Percentiles rank a stretch among this genome's conserved stretches.
phyloP scores from a whole-genome alignment of 2,113 vertebrate species.

The Zeus faber region DNA sequence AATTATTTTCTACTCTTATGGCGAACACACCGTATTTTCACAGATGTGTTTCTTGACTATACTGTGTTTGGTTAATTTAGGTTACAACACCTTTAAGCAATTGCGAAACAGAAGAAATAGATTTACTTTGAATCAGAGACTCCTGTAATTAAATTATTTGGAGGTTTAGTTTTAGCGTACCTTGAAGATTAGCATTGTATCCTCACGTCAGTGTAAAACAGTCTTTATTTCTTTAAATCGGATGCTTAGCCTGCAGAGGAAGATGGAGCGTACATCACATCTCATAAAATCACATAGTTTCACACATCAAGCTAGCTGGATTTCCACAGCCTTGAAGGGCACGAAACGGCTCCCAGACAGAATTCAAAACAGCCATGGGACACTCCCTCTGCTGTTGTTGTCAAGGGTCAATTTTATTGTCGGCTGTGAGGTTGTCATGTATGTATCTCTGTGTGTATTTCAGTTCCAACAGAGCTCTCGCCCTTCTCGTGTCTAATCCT shows the following conservation, averaged over 20 bases:
- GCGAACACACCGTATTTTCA: slow-evolving; percentile 44
- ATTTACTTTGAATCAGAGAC: slow-evolving; percentile 46
- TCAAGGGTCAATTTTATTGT: slow-evolving; percentile 22
- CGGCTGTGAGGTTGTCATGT: slow-evolving; percentile 33
- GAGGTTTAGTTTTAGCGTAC: slow-evolving; percentile 23
- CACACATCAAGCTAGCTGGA: neutral
- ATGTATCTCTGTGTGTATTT: neutral
- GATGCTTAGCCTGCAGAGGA: slow-evolving; percentile 47
- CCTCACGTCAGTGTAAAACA: slow-evolving; percentile 51
- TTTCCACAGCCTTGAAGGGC: slow-evolving; percentile 13
- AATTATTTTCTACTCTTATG: slow-evolving; percentile 44
- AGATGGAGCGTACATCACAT: slow-evolving; percentile 34
- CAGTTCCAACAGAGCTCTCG: neutral
- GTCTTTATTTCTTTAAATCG: slow-evolving; percentile 55
- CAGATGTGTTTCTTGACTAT: slow-evolving; percentile 52
- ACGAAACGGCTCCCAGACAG: too few relatives aligned
- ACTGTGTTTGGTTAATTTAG: slow-evolving; percentile 59
- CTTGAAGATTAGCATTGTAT: slow-evolving; percentile 29
- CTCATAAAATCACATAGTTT: slow-evolving; percentile 3
- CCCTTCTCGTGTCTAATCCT: neutral
- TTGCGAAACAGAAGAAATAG: slow-evolving; percentile 16
- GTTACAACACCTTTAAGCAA: too few relatives aligned
- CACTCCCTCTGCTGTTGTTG: slow-evolving; percentile 14
- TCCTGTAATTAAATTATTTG: slow-evolving; percentile 46
- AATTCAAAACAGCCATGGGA: slow-evolving; percentile 18